Conservation (phyloP, 2,113 vertebrate species). For the Noctilio leporinus region DNA sequence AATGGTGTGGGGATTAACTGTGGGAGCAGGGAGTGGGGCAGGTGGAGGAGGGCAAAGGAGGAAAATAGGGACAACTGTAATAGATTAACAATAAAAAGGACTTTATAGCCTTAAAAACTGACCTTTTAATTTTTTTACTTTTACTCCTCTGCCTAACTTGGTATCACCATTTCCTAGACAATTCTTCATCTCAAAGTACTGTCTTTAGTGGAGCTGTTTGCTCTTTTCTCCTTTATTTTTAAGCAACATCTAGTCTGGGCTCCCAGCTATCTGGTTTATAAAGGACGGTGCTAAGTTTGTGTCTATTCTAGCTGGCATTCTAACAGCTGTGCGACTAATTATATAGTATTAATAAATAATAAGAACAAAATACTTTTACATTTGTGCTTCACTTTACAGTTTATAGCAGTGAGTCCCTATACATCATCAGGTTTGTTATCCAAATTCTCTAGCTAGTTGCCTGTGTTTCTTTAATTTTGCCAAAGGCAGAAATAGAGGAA, state of each 20-base stretch:
- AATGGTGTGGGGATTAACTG: too few relatives aligned
- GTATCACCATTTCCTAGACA: not conserved
- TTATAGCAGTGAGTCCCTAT: not conserved
- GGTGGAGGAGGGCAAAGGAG: too few relatives aligned
- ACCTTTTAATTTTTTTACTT: conserved; percentile 63
- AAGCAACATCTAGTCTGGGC: not conserved
- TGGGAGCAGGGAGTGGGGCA: too few relatives aligned
- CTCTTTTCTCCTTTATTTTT: not conserved
- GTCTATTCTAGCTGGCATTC: not conserved
- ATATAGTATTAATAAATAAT: conserved; percentile 12
- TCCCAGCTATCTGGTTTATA: not conserved
- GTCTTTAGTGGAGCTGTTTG: not conserved
- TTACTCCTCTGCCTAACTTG: conserved; percentile 37
- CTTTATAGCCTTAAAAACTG: conserved; percentile 43
- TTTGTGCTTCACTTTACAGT: not conserved
- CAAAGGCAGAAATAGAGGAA: rapidly evolving
- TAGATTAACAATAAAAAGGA: not conserved
- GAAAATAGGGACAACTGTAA: too few relatives aligned
- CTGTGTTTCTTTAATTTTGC: not conserved
- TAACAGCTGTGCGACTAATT: not conserved
- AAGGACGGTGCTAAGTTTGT: not conserved
- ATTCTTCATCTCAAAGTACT: conserved; percentile 11
- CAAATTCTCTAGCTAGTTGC: not conserved
- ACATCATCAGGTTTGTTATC: not conserved
- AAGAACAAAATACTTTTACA: not conserved